These are phyloP conservation scores for Dioctria linearis DNA, from an alignment of 2,888 invertebrate species.

Conservation along the genomic window DNA sequence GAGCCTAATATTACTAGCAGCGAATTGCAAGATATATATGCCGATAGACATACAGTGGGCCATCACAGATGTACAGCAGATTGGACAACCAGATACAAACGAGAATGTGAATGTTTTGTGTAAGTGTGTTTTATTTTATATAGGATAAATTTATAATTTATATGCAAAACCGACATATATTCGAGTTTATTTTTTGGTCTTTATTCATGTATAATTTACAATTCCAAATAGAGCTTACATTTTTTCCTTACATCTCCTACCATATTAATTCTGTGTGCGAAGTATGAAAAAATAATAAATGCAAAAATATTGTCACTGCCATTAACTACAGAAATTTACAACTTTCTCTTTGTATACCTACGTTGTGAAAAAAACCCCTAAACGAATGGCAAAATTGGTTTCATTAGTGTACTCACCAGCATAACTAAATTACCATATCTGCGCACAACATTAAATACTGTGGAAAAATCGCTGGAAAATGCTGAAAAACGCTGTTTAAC, in stretches of 20 bases:
- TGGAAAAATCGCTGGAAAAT: background rate
- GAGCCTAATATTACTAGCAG: conserved; percentile 73
- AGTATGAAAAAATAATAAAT: too few relatives aligned
- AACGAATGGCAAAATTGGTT: background rate
- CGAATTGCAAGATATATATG: conserved; percentile 74
- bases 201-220: too few relatives aligned
- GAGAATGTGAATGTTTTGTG: conserved; percentile 72
- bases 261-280: too few relatives aligned
- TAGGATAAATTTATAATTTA: too few relatives aligned
- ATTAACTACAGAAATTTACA: background rate
- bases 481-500: background rate
- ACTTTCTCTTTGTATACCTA: background rate
- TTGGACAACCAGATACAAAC: conserved; percentile 72
- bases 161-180: too few relatives aligned
- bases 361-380: background rate
- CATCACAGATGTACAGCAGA: conserved; percentile 75
- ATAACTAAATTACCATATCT: conserved; percentile 1
- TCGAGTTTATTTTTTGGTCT: too few relatives aligned
- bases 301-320: background rate
- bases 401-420: background rate
- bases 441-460: background rate
- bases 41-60: conserved; percentile 73
- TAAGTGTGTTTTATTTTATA: conserved; percentile 65
- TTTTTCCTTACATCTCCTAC: too few relatives aligned
- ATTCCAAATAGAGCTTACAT: too few relatives aligned